Percentiles rank a stretch among this genome's conserved stretches.
Conservation (phyloP, 2,113 vertebrate genomes). For the Platanista minor region DNA sequence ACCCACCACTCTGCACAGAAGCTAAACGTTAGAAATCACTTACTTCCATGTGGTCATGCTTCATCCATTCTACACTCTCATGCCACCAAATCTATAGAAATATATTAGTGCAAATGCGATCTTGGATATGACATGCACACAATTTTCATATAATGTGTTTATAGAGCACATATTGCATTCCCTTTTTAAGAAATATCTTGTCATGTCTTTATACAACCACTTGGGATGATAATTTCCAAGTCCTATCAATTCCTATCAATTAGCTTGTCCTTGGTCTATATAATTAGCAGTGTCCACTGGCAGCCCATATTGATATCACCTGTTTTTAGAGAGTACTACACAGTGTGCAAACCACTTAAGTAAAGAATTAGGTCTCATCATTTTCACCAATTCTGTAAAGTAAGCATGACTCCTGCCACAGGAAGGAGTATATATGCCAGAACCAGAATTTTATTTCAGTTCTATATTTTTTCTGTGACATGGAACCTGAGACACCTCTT, state of each 20-base stretch:
- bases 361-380: background rate
- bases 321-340: background rate
- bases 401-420: background rate
- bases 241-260: background rate
- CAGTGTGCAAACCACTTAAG: background rate
- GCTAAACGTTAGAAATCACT: background rate
- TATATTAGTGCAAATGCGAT: background rate
- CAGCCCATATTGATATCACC: background rate
- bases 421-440: background rate
- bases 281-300: background rate
- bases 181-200: background rate
- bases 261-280: background rate
- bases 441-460: background rate
- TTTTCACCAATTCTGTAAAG: background rate
- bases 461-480: background rate
- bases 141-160: background rate
- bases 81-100: background rate
- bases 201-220: background rate
- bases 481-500: background rate
- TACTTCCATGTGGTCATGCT: background rate
- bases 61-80: background rate
- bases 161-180: background rate
- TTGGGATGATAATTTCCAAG: background rate
- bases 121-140: background rate
- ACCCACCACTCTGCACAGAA: background rate